These are phyloP conservation scores for Holacanthella duospinosa DNA, from an alignment of 2,888 invertebrate species.

Conservation along the genomic window DNA sequence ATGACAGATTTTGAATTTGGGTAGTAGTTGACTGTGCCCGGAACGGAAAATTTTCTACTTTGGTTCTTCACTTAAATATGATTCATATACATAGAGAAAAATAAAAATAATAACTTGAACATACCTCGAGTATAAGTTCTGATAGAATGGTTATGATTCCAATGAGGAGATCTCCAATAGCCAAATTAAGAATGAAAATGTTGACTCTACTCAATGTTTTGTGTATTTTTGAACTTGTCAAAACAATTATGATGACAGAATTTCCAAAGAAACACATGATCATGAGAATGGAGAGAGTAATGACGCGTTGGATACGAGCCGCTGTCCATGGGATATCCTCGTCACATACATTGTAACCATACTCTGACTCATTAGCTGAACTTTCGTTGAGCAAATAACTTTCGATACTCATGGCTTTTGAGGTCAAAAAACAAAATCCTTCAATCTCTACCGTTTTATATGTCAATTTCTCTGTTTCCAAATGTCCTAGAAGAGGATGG, in stretches of 20 bases:
- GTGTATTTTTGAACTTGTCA: constrained; percentile 40
- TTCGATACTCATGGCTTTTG: background rate
- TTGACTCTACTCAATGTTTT: constrained; percentile 43
- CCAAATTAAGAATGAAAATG: constrained; percentile 44
- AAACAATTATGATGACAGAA: constrained; percentile 41
- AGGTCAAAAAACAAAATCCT: too few species aligned
- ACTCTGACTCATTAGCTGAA: too few species aligned
- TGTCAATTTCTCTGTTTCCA: too few species aligned
- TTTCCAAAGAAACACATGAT: constrained; percentile 42
- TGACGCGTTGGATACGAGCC: constrained; percentile 42
- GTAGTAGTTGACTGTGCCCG: too few species aligned
- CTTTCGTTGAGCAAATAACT: background rate
- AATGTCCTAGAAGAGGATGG: too few species aligned
- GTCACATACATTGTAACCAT: background rate
- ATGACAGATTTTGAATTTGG: too few species aligned
- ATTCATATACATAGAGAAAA: too few species aligned
- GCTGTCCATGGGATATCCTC: constrained; percentile 39
- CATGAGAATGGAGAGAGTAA: constrained; percentile 42
- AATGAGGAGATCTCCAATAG: constrained; percentile 43
- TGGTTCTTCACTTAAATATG: background rate
- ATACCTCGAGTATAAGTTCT: constrained; percentile 42
- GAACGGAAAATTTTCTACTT: too few species aligned
- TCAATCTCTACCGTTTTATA: background rate
- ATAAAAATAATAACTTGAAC: too few species aligned
- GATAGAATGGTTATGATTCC: constrained; percentile 44